A percentile compares a stretch with the other conserved stretches of the same genome.
Conservation (phyloP, 2,888 invertebrate species). For the Heteromurus nitidus region DNA sequence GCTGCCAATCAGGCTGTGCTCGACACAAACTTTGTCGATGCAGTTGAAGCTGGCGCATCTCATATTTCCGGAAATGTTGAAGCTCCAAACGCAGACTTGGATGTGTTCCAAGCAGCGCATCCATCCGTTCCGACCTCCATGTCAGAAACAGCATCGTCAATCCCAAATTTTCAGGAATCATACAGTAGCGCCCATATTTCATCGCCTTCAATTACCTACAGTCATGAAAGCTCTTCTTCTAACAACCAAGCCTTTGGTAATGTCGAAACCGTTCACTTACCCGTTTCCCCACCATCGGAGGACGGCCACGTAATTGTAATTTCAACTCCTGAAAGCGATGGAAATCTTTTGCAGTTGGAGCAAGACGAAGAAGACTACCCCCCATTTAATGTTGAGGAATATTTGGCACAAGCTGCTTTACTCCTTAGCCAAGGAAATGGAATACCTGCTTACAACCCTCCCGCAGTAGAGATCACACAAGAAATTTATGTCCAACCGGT, state of each 20-base stretch:
- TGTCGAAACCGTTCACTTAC: background rate
- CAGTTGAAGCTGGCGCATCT: background rate
- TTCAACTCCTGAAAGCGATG: background rate
- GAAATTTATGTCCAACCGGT: background rate
- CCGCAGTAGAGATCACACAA: background rate
- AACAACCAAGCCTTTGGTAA: background rate
- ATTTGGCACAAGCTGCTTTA: slow-evolving; percentile 46
- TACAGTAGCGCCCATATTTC: background rate
- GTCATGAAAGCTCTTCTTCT: background rate
- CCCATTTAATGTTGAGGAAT: slow-evolving; percentile 45
- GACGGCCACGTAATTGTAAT: background rate
- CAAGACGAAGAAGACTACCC: background rate
- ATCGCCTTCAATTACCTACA: background rate
- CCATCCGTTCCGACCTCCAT: too few species aligned
- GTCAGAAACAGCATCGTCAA: too few species aligned
- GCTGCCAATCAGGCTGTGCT: too few species aligned
- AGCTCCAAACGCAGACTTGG: background rate
- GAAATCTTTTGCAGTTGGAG: background rate
- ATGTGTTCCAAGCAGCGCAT: too few species aligned
- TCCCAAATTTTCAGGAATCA: too few species aligned
- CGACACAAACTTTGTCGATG: too few species aligned
- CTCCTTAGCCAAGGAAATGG: background rate
- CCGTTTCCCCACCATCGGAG: background rate
- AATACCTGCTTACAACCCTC: background rate
- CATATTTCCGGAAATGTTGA: background rate